Conservation (phyloP, 2,113 vertebrate genomes). For the Perognathus longimembris region DNA sequence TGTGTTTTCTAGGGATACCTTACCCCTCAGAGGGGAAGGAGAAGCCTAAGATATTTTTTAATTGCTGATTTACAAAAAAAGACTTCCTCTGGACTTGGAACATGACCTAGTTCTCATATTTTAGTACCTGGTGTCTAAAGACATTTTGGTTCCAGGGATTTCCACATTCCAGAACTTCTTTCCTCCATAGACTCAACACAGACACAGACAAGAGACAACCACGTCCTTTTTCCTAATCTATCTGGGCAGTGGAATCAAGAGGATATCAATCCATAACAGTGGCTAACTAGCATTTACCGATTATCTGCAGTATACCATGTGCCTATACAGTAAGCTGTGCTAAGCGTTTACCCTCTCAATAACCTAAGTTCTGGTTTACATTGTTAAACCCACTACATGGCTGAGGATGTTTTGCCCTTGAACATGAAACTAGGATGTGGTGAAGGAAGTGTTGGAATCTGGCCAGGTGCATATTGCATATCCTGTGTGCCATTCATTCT, state of each 20-base stretch:
- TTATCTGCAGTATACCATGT: fast-evolving
- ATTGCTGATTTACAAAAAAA: not conserved
- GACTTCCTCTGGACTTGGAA: not conserved
- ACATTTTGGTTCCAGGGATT: not conserved
- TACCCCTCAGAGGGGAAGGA: not conserved
- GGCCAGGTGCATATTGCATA: not conserved
- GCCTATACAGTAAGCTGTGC: no score
- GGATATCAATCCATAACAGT: not conserved
- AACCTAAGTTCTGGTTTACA: fast-evolving
- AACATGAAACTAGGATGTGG: not conserved
- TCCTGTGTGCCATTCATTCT: fast-evolving
- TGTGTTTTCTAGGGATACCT: not conserved
- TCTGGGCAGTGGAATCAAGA: not conserved
- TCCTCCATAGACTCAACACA: not conserved
- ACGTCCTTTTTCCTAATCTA: not conserved
- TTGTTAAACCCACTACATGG: not conserved
- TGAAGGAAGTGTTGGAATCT: not conserved
- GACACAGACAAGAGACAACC: not conserved
- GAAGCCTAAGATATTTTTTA: not conserved
- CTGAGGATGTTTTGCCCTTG: not conserved
- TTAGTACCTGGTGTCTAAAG: not conserved
- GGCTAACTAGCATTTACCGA: not conserved
- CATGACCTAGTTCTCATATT: not conserved
- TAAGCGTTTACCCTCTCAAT: not conserved
- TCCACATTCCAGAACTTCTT: not conserved